Conservation (phyloP, 2,888 invertebrate species). For the Beris morrisii region DNA sequence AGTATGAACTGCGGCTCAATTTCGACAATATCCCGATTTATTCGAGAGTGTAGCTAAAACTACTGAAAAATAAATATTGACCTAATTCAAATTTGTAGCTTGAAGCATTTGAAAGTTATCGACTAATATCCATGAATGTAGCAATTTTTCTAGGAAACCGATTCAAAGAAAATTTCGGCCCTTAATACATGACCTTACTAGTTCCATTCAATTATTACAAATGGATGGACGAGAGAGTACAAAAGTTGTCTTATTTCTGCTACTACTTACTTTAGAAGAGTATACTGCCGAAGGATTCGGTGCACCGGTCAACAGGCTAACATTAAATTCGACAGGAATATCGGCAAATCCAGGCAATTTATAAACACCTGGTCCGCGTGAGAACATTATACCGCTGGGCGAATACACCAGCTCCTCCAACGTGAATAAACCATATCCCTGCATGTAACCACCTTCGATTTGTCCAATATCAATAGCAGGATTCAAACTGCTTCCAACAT, state of each 20-base stretch:
- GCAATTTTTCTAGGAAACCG: too few species aligned
- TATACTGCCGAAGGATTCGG: constrained; percentile 90
- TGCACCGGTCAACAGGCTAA: constrained; percentile 86
- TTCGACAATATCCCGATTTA: too few species aligned
- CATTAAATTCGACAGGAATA: constrained; percentile 90
- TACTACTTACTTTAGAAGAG: constrained; percentile 80
- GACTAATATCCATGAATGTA: too few species aligned
- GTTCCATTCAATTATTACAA: too few species aligned
- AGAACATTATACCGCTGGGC: constrained; percentile 77
- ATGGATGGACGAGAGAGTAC: too few species aligned
- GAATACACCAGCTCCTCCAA: constrained; percentile 89
- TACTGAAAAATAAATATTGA: too few species aligned
- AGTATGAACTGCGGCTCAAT: too few species aligned
- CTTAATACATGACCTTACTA: too few species aligned
- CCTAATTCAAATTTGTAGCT: background rate
- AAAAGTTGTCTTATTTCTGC: background rate
- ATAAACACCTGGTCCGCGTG: constrained; percentile 90
- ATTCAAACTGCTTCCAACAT: constrained; percentile 91
- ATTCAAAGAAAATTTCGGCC: too few species aligned
- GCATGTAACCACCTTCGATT: constrained; percentile 92
- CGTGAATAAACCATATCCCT: constrained; percentile 91
- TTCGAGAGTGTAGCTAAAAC: too few species aligned
- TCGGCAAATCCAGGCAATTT: constrained; percentile 93
- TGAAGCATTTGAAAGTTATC: background rate
- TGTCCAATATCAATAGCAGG: constrained; percentile 97